phyloP scores from a whole-genome alignment of 92 coral and sea anemone species.

The Porites rus region DNA sequence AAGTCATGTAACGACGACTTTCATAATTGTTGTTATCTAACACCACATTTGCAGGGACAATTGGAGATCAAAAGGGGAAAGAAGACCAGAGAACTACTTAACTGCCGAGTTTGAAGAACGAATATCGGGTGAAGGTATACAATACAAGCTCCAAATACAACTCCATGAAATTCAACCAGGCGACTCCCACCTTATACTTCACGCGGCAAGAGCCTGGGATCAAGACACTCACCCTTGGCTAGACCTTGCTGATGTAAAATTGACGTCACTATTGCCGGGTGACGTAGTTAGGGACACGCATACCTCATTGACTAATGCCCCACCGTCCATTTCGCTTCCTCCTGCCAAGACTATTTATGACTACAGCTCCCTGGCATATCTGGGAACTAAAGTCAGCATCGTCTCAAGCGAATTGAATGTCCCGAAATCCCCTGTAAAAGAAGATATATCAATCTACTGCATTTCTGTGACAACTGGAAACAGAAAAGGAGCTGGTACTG shows the following conservation, averaged over 20 bases:
- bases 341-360: conserved; percentile 72
- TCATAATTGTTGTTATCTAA: neutral
- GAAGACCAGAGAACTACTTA: conserved; percentile 68
- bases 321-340: conserved; percentile 52
- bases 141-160: conserved; percentile 72
- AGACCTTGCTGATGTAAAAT: conserved; percentile 68
- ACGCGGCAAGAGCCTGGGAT: conserved; percentile 74
- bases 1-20: too few relatives aligned
- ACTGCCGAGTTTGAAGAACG: conserved; percentile 70
- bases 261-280: conserved; percentile 58
- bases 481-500: conserved; percentile 76
- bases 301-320: conserved; percentile 43
- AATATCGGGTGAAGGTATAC: conserved; percentile 54
- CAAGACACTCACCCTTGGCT: conserved; percentile 71
- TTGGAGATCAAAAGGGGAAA: conserved; percentile 27
- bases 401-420: conserved; percentile 20
- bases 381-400: conserved; percentile 42
- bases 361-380: conserved; percentile 59
- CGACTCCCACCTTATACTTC: conserved; percentile 67
- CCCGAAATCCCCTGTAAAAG: conserved; percentile 1
- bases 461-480: conserved; percentile 73
- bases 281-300: conserved; percentile 49
- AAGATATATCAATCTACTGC: conserved; percentile 44
- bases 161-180: conserved; percentile 62
- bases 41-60: conserved; percentile 30